Base-by-base conservation (phyloP, 92 coral and sea anemone species). In the Parazoanthus atlanticus region DNA sequence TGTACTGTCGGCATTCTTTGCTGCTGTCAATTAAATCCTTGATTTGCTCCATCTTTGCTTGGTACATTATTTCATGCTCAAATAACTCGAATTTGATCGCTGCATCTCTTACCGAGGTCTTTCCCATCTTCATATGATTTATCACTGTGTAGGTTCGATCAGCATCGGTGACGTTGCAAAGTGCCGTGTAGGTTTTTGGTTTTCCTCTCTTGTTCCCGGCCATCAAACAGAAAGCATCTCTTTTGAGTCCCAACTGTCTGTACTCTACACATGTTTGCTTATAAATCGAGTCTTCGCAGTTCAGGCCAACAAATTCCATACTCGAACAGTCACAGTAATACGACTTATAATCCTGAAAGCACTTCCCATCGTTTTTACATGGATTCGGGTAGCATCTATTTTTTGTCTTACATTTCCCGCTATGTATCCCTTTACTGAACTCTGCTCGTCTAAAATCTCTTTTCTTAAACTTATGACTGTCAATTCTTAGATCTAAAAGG, bases 231-330 rank as follows among this genome's bases (percentile, higher is more conserved):
- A 82, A 86, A 26, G 96, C 85, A 49, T 94, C 96, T 26, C 73
- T 88, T 10, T 88, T 77, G 46, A 96, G 85, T 17, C 98, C 98
- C 74, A 96, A 73, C n/a, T 91, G 79, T 36, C 90, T 90, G 87
- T 96, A 96, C 80, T 90, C 91, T 86, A 93, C 95, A 61, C 98
- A 96, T 2, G 98, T 89, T 12, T 96, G 88, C 71, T 91, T 94
- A 90, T 86, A 94, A 13, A 91, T 89, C 25, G 95, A 91, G 36
- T 58, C 79, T 43, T 94, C 93, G 88, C 98, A 96, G 54, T 47
- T 85, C 10, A 86, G 43, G 61, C 98, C 98, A 58, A 93, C 93
- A 77, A 90, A 96, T 47, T 91, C 86, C 6, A 92, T 89, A 49
- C 74, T 76, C 2, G 84, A 65, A 79, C 98, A 96, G 64, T 92